Conservation (phyloP, 2,113 vertebrate genomes). For the Chionis minor region DNA sequence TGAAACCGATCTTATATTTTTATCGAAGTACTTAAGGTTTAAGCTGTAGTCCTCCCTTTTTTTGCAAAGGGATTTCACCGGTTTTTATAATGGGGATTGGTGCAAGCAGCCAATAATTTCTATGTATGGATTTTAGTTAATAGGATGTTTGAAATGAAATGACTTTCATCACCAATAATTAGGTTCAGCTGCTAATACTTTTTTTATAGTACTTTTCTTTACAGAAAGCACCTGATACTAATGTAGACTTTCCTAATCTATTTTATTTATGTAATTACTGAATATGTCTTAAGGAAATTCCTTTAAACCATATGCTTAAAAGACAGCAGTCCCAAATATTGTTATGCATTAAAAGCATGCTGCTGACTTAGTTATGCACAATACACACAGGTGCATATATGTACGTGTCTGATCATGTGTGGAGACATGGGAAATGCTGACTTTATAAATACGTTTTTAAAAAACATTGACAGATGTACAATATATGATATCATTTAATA, state of each 20-base stretch:
- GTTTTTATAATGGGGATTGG: slow-evolving; percentile 59
- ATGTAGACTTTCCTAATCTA: not conserved
- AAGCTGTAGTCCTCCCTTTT: slow-evolving; percentile 59
- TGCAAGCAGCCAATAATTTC: slow-evolving; percentile 58
- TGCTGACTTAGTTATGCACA: not conserved
- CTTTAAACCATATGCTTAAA: not conserved
- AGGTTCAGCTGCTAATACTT: slow-evolving; percentile 23
- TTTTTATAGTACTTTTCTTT: slow-evolving; percentile 6
- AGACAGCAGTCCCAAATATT: not conserved
- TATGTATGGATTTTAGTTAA: slow-evolving; percentile 69
- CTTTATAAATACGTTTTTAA: not conserved
- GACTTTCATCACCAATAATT: slow-evolving; percentile 45
- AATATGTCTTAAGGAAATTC: not conserved
- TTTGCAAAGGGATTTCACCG: slow-evolving; percentile 63
- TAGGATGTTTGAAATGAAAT: slow-evolving; percentile 67
- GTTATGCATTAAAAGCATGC: not conserved
- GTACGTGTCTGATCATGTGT: not conserved
- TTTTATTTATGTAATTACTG: not conserved
- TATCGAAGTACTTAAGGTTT: slow-evolving; percentile 73
- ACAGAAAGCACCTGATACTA: not conserved
- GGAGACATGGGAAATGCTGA: not conserved
- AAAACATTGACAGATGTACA: not conserved
- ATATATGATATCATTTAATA: not conserved
- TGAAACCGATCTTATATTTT: slow-evolving; percentile 78
- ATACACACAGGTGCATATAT: not conserved